A percentile compares a stretch with the other conserved stretches of the same genome.
These are phyloP conservation scores for Neopelma chrysocephalum DNA, from an alignment of 2,797 vertebrate genomes.

Conservation along the genomic window DNA sequence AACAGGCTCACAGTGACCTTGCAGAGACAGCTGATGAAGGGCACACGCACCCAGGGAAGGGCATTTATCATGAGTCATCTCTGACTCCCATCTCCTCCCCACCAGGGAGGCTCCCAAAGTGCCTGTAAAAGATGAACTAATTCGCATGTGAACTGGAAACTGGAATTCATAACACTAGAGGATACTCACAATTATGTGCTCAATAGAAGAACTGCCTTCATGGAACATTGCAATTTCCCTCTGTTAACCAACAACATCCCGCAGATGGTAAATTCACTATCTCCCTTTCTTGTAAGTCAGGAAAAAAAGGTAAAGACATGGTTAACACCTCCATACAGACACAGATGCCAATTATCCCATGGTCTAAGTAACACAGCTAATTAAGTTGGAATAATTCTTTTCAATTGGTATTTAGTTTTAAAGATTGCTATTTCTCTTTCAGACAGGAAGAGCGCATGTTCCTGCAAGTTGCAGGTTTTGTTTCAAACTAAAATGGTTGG, in stretches of 20 bases:
- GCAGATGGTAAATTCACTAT: not conserved
- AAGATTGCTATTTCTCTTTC: not conserved
- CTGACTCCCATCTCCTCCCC: not conserved
- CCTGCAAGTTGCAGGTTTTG: not conserved
- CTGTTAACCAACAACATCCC: not conserved
- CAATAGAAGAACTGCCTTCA: not conserved
- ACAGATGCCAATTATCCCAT: not conserved
- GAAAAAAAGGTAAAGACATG: not conserved
- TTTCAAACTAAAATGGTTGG: not conserved
- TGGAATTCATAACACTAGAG: not conserved
- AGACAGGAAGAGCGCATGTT: not conserved
- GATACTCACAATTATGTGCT: not conserved
- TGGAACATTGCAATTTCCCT: not conserved
- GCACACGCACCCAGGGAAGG: not conserved
- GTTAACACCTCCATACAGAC: not conserved
- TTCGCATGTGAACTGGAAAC: not conserved
- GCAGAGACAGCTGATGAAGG: not conserved
- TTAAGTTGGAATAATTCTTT: constrained; percentile 29
- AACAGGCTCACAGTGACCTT: not conserved
- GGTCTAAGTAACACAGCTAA: not conserved
- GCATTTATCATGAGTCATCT: not conserved
- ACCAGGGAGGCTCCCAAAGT: not conserved
- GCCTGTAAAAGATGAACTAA: not conserved
- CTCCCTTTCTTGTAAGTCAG: not conserved
- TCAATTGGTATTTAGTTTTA: not conserved